These are phyloP conservation scores for Ruditapes philippinarum DNA, from an alignment of 1,140 invertebrate genomes.

Conservation along the genomic window DNA sequence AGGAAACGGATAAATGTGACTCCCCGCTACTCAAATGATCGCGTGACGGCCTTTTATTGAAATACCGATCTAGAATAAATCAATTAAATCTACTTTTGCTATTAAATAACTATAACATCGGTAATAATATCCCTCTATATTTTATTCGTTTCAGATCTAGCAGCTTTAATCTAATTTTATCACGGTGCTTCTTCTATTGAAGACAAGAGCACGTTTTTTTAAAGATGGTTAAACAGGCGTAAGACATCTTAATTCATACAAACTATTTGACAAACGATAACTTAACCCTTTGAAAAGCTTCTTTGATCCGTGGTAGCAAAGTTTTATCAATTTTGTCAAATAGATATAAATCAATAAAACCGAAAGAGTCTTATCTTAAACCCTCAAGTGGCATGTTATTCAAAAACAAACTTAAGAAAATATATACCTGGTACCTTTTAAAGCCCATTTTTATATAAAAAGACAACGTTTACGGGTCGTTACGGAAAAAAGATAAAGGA, in stretches of 20 bases:
- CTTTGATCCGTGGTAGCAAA: constrained; percentile 41
- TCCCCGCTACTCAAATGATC: too few relatives aligned
- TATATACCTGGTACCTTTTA: neutral
- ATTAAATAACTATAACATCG: constrained; percentile 15
- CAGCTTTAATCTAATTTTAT: constrained; percentile 37
- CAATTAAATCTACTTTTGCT: neutral
- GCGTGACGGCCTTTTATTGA: neutral
- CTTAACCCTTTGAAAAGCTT: constrained; percentile 9
- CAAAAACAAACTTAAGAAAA: constrained; percentile 13
- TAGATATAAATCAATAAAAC: constrained; percentile 37
- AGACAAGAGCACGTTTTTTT: neutral
- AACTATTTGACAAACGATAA: constrained; percentile 10
- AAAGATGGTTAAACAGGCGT: neutral
- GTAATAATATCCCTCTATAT: neutral
- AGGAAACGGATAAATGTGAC: too few relatives aligned
- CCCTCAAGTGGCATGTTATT: neutral
- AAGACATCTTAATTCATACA: constrained; percentile 7
- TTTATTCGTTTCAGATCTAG: neutral
- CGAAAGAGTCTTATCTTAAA: neutral
- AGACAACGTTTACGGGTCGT: neutral
- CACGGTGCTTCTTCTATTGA: neutral
- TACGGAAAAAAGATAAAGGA: neutral
- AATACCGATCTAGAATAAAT: neutral
- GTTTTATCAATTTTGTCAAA: constrained; percentile 40
- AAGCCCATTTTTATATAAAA: neutral